Conservation (phyloP, 2,797 vertebrate species). For the Acanthiza pusilla region DNA sequence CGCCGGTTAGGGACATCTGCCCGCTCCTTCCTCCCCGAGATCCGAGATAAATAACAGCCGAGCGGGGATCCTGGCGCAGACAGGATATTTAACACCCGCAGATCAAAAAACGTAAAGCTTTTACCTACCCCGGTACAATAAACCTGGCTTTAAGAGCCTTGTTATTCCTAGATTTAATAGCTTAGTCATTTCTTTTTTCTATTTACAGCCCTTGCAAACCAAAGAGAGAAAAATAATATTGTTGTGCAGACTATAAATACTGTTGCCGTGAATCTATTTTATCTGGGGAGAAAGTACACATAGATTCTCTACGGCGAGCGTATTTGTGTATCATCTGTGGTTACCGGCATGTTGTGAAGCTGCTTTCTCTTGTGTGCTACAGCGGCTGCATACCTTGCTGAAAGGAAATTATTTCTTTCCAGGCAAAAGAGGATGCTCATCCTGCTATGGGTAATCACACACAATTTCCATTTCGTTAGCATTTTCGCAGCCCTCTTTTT, state of each 20-base stretch:
- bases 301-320: neutral
- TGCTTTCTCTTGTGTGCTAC: neutral
- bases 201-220: slow-evolving; percentile 65
- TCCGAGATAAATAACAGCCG: slow-evolving; percentile 44
- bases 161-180: slow-evolving; percentile 69
- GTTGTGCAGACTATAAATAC: slow-evolving; percentile 55
- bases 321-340: neutral
- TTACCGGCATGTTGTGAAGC: neutral
- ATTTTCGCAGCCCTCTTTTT: neutral
- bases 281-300: neutral
- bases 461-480: slow-evolving; percentile 29
- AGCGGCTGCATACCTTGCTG: neutral
- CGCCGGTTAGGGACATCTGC: slow-evolving; percentile 66
- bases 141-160: slow-evolving; percentile 65
- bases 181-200: slow-evolving; percentile 46
- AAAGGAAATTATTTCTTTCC: slow-evolving; percentile 45
- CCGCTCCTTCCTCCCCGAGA: neutral
- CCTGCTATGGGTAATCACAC: neutral
- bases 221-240: slow-evolving; percentile 65
- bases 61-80: slow-evolving; percentile 52
- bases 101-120: slow-evolving; percentile 60
- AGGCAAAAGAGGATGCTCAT: slow-evolving; percentile 43
- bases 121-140: slow-evolving; percentile 62
- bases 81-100: slow-evolving; percentile 61
- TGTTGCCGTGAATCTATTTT: slow-evolving; percentile 44